Percentiles rank a stretch among this genome's conserved stretches.
Evolutionary conservation across 2,888 invertebrate genomes (phyloP).

Genomic region (Hypomecis punctinalis): DNA sequence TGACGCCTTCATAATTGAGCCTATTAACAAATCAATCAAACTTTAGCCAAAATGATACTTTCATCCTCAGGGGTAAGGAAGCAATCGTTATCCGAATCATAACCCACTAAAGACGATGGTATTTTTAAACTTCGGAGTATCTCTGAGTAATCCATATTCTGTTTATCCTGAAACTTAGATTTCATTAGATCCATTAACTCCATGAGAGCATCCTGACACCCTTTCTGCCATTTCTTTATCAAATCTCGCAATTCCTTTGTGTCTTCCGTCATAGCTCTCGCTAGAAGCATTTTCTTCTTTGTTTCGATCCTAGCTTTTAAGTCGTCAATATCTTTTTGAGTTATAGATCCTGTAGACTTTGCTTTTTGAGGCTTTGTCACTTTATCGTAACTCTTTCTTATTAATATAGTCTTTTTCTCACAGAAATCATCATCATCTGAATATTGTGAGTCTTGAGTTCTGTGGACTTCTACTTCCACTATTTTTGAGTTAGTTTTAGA

Average conservation of each 20-base stretch:
- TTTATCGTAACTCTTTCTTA: conserved; percentile 72
- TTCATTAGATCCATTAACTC: conserved; percentile 78
- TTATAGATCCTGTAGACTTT: conserved; percentile 77
- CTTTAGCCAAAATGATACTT: conserved; percentile 62
- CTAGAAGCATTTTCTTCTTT: conserved; percentile 72
- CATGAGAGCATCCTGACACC: conserved; percentile 80
- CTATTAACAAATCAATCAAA: conserved; percentile 40
- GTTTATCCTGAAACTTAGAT: conserved; percentile 68
- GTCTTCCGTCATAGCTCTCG: conserved; percentile 70
- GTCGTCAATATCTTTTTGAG: conserved; percentile 74
- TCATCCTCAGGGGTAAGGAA: conserved; percentile 73
- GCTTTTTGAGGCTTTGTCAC: conserved; percentile 65
- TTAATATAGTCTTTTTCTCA: conserved; percentile 68
- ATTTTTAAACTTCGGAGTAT: conserved; percentile 80
- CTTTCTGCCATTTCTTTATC: conserved; percentile 83
- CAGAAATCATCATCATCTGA: conserved; percentile 68
- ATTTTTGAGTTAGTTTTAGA: conserved; percentile 40
- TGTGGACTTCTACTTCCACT: conserved; percentile 36
- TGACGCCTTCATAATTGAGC: no score
- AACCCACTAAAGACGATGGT: conserved; percentile 75
- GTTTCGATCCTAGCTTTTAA: conserved; percentile 70
- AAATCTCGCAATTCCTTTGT: conserved; percentile 75
- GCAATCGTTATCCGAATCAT: conserved; percentile 79
- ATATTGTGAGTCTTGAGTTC: conserved; percentile 51
- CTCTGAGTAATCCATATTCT: conserved; percentile 75